Base-by-base conservation (phyloP, 2,797 vertebrate species). In the Geotrypetes seraphini region DNA sequence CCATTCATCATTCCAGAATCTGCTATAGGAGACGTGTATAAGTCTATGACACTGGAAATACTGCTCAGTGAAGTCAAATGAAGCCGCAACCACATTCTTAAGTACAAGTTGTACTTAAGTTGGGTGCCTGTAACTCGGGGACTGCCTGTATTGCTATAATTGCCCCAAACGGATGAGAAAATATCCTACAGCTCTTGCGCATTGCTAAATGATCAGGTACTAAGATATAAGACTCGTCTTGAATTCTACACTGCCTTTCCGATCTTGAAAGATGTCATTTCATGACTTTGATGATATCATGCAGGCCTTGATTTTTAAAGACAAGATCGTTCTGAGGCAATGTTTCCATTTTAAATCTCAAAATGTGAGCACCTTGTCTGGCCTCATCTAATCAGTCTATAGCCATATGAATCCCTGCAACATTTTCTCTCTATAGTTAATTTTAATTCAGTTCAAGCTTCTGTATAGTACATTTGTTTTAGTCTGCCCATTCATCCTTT, bases 121-220 rank as follows among this genome's bases (percentile, higher is more conserved):
- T n/a, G n/a, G n/a, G n/a, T n/a, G n/a, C n/a, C n/a, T n/a, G n/a
- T n/a, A n/a, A n/a, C n/a, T n/a, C n/a, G n/a, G n/a, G n/a, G n/a
- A n/a, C n/a, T n/a, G n/a, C n/a, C n/a, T n/a, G n/a, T n/a, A n/a
- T n/a, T n/a, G n/a, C n/a, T n/a, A n/a, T n/a, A n/a, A n/a, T n/a
- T n/a, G n/a, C n/a, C n/a, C n/a, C n/a, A n/a, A n/a, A n/a, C n/a
- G n/a, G n/a, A n/a, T 28, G 18, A 27, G 6, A 16, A 28, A 43
- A 46, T 39, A 33, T 37, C 16, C 10, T 2, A 9, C 3, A 0
- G 2, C 15, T 43, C n/a, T n/a, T 35, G 2, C 7, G 9, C 14
- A 7, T 10, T 7, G 12, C 41, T 43, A 54, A 36, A 23, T 22
- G 14, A 22, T 36, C 8, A 33, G 11, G 31, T 16, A 3, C 5